Evolutionary conservation across 2,113 vertebrate species (phyloP).

Genomic region (Bungarus multicinctus): DNA sequence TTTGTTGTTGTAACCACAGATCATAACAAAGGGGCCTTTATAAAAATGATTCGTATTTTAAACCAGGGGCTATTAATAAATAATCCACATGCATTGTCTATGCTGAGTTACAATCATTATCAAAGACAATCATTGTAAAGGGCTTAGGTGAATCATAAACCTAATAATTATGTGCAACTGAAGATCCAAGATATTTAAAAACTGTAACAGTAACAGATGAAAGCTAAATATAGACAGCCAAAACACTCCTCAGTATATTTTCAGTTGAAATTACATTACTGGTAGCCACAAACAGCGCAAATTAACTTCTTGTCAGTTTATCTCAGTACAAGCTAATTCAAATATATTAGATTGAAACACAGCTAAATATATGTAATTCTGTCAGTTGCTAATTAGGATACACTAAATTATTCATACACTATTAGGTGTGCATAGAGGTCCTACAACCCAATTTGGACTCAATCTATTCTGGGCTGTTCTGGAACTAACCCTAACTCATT

Average conservation of each 20-base stretch:
- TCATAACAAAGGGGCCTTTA: neutral
- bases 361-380: accelerated
- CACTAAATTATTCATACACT: neutral
- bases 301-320: neutral
- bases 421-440: neutral
- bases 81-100: neutral
- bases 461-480: neutral
- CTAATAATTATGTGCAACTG: conserved; percentile 34
- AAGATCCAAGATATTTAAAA: conserved; percentile 58
- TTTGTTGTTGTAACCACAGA: neutral
- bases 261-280: conserved; percentile 52
- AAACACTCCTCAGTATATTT: conserved; percentile 66
- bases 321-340: neutral
- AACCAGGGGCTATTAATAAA: conserved; percentile 28
- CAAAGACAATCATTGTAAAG: neutral
- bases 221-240: conserved; percentile 66
- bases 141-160: conserved; percentile 3
- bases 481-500: neutral
- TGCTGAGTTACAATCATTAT: neutral
- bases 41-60: neutral
- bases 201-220: conserved; percentile 58
- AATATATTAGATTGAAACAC: neutral
- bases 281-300: neutral
- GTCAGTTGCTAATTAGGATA: neutral
- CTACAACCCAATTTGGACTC: neutral